Percentiles rank a stretch among this genome's conserved stretches.
These are phyloP conservation scores for Chauna torquata DNA, from an alignment of 2,113 vertebrate genomes.

Conservation along the genomic window DNA sequence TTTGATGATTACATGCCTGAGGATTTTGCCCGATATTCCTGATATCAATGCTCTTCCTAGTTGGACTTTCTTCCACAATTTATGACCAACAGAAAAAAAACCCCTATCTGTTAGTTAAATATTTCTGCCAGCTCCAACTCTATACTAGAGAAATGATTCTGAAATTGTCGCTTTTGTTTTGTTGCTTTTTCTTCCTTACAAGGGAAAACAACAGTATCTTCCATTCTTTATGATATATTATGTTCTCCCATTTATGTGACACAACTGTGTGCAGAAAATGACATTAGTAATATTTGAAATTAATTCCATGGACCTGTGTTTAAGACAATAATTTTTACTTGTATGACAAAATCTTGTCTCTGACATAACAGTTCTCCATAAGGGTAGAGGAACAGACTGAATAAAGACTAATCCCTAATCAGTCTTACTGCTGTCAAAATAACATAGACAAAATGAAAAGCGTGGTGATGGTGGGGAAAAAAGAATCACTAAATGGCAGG, in stretches of 20 bases:
- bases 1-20: not conserved
- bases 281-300: not conserved
- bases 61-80: not conserved
- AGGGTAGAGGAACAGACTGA: not conserved
- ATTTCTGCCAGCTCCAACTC: not conserved
- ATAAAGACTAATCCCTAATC: not conserved
- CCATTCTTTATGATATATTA: rapidly evolving
- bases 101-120: not conserved
- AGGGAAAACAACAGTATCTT: not conserved
- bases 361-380: not conserved
- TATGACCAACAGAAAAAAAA: not conserved
- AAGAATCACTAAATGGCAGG: not conserved
- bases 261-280: not conserved
- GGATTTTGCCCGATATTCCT: not conserved
- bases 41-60: not conserved
- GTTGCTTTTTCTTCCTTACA: not conserved
- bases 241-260: not conserved
- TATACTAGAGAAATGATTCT: not conserved
- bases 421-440: not conserved
- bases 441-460: not conserved
- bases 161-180: not conserved
- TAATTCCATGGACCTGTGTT: not conserved
- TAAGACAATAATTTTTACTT: not conserved
- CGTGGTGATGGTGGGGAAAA: not conserved
- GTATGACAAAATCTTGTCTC: not conserved